A percentile compares a stretch with the other conserved stretches of the same genome.
Conservation (phyloP, 1,140 invertebrate genomes). For the Contarinia nasturtii region DNA sequence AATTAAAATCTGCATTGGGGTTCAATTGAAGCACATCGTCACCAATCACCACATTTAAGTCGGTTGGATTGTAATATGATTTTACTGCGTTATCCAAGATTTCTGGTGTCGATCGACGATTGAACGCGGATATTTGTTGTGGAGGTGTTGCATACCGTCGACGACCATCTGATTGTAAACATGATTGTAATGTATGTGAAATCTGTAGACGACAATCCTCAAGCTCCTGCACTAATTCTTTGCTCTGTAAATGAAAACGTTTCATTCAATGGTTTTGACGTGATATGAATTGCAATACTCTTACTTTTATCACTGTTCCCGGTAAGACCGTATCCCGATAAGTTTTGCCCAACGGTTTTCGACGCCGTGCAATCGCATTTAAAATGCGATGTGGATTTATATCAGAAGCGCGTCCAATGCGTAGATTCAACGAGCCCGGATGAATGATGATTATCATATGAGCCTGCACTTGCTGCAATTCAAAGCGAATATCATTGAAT, state of each 20-base stretch:
- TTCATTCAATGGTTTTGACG: not conserved
- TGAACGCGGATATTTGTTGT: constrained; percentile 71
- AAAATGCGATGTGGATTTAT: constrained; percentile 64
- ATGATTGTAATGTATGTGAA: constrained; percentile 66
- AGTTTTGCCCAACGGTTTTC: constrained; percentile 29
- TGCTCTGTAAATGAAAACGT: not conserved
- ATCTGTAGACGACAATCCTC: constrained; percentile 67
- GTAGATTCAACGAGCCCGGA: constrained; percentile 73
- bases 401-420: constrained; percentile 79
- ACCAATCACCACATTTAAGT: constrained; percentile 35
- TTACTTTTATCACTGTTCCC: constrained; percentile 29
- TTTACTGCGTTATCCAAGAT: constrained; percentile 28
- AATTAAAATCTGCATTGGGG: constrained; percentile 53
- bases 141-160: constrained; percentile 66
- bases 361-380: constrained; percentile 66
- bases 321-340: constrained; percentile 48
- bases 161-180: constrained; percentile 60
- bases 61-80: constrained; percentile 39
- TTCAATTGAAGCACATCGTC: constrained; percentile 53
- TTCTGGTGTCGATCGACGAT: constrained; percentile 53
- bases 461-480: constrained; percentile 13
- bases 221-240: constrained; percentile 36
- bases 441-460: constrained; percentile 84
- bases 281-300: no score
- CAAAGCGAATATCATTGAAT: no score